Conservation (phyloP, 2,113 vertebrate genomes). For the Dissostichus mawsoni region DNA sequence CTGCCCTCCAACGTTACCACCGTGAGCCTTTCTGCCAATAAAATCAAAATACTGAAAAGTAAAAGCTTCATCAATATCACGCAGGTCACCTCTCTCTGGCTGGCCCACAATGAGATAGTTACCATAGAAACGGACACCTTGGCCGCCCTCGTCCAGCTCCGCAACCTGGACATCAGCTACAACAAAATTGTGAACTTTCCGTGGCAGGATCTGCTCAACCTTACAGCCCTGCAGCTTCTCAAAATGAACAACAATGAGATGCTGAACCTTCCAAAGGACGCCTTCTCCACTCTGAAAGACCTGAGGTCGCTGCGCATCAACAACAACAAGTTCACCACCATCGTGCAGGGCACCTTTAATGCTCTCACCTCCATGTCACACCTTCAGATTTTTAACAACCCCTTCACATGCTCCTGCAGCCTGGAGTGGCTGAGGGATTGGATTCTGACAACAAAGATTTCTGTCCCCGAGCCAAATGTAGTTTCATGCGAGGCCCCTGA, state of each 20-base stretch:
- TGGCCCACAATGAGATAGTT: slow-evolving; percentile 94
- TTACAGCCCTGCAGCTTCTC: slow-evolving; percentile 93
- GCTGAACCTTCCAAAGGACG: slow-evolving; percentile 88
- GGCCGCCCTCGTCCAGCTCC: slow-evolving; percentile 89
- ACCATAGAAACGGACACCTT: slow-evolving; percentile 87
- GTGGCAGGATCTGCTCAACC: slow-evolving; percentile 92
- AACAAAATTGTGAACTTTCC: slow-evolving; percentile 95
- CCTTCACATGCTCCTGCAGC: slow-evolving; percentile 91
- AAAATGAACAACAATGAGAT: slow-evolving; percentile 99
- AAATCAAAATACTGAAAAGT: slow-evolving; percentile 87
- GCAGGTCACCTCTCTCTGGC: slow-evolving; percentile 95
- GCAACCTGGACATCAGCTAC: slow-evolving; percentile 95
- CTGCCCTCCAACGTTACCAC: slow-evolving; percentile 95
- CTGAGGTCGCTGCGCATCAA: slow-evolving; percentile 95
- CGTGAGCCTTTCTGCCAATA: slow-evolving; percentile 95
- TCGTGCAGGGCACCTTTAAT: slow-evolving; percentile 91
- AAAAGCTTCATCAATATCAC: slow-evolving; percentile 89
- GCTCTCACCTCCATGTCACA: slow-evolving; percentile 90
- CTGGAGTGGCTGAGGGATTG: slow-evolving; percentile 94
- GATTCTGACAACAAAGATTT: slow-evolving; percentile 89
- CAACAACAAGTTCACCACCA: slow-evolving; percentile 90
- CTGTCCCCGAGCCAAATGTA: slow-evolving; percentile 88
- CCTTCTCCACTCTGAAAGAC: slow-evolving; percentile 90
- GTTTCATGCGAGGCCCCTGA: slow-evolving; percentile 89
- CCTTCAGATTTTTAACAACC: slow-evolving; percentile 96